phyloP scores from a whole-genome alignment of 1,140 invertebrate species.

The Microplitis demolitor region DNA sequence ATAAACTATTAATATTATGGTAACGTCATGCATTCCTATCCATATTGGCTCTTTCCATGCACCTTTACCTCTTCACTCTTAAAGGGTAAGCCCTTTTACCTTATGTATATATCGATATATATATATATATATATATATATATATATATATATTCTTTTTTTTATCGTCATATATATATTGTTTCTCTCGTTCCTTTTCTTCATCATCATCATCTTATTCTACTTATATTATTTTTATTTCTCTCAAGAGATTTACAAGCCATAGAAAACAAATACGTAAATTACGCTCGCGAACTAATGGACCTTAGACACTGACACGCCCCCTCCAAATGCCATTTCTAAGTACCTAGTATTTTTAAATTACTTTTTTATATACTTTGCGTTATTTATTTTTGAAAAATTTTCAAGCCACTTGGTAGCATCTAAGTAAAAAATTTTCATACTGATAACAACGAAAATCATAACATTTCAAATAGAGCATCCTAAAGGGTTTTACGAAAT shows the following conservation, averaged over 20 bases:
- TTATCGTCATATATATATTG: neutral
- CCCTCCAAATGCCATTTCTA: constrained; percentile 6
- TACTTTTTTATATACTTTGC: neutral
- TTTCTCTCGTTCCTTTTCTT: neutral
- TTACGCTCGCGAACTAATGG: constrained; percentile 55
- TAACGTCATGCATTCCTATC: constrained; percentile 62
- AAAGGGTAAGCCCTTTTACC: neutral
- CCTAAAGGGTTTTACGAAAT: no score
- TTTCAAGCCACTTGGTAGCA: no score
- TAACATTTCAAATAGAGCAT: no score
- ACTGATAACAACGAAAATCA: no score
- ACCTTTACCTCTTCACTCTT: constrained; percentile 38
- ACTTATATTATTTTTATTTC: neutral
- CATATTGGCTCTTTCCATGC: constrained; percentile 55
- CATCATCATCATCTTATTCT: neutral
- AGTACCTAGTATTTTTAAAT: neutral
- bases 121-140: neutral
- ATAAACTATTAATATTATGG: constrained; percentile 63
- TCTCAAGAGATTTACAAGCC: constrained; percentile 52
- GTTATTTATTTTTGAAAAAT: neutral
- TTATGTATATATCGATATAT: neutral
- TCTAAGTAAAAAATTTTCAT: no score
- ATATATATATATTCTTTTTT: neutral
- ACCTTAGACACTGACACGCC: constrained; percentile 35
- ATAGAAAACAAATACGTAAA: constrained; percentile 60